phyloP scores from a whole-genome alignment of 2,113 vertebrate genomes.

The Tricholaema leucomelas region DNA sequence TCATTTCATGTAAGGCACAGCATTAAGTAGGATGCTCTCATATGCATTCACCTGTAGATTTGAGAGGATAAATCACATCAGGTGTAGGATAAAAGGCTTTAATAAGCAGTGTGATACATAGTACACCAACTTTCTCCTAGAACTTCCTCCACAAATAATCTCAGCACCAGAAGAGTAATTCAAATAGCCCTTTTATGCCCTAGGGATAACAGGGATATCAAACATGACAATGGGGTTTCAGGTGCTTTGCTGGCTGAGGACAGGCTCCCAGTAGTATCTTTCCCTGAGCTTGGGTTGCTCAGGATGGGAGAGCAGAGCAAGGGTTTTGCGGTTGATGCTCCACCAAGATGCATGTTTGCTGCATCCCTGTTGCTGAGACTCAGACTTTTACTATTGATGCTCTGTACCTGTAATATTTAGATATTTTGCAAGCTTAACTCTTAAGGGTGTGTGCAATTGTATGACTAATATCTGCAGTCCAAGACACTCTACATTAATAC shows the following conservation, averaged over 20 bases:
- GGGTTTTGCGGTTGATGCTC: not conserved
- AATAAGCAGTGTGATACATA: not conserved
- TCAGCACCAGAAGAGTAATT: not conserved
- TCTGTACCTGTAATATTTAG: not conserved
- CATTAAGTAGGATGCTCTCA: not conserved
- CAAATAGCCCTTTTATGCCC: not conserved
- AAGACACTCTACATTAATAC: not conserved
- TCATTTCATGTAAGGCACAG: not conserved
- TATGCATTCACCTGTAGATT: not conserved
- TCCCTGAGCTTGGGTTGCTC: not conserved
- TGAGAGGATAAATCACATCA: not conserved
- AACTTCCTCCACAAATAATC: not conserved
- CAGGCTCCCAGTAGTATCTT: not conserved
- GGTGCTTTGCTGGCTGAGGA: not conserved
- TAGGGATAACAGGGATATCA: not conserved
- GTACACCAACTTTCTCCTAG: not conserved
- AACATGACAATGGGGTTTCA: not conserved
- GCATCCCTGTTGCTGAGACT: not conserved
- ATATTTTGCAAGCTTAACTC: not conserved
- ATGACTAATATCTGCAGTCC: not conserved
- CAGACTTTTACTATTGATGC: not conserved
- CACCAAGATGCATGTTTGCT: not conserved
- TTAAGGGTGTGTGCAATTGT: not conserved
- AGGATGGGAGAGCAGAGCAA: not conserved
- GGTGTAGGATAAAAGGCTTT: not conserved